Conservation (phyloP, 30 jellyfish, hydroid and myxozoan species). For the Aurelia aurita region DNA sequence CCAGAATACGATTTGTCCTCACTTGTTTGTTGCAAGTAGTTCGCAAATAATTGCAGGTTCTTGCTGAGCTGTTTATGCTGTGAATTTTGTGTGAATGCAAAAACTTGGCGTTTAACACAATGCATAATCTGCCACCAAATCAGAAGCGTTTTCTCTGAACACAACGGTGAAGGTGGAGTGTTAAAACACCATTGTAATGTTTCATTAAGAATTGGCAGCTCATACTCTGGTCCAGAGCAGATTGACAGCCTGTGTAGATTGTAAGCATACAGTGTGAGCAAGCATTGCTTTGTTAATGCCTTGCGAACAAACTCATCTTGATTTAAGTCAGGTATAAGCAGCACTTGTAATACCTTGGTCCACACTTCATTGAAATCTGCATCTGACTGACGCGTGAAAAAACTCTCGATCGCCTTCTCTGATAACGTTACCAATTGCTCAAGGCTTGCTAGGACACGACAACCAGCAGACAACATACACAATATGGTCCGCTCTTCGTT, state of each 20-base stretch:
- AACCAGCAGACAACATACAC: conserved; percentile 70
- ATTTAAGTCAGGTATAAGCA: conserved; percentile 77
- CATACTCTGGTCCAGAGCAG: conserved; percentile 32
- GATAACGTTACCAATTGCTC: conserved; percentile 67
- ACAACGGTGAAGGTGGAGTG: conserved; percentile 37
- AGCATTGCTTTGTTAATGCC: conserved; percentile 68
- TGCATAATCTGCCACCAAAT: conserved; percentile 82
- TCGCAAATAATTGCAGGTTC: conserved; percentile 37
- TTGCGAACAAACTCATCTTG: conserved; percentile 75
- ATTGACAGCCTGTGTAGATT: conserved; percentile 66
- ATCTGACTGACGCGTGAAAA: conserved; percentile 60
- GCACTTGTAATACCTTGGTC: conserved; percentile 43
- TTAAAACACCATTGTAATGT: conserved; percentile 76
- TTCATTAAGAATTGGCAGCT: conserved; percentile 42
- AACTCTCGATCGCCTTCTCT: conserved; percentile 71
- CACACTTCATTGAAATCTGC: conserved; percentile 58
- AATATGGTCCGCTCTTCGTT: conserved; percentile 44
- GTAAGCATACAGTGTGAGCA: conserved; percentile 67
- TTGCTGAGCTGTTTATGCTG: conserved; percentile 37
- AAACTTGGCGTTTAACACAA: conserved; percentile 40
- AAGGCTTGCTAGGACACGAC: conserved; percentile 75
- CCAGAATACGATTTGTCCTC: conserved; percentile 89
- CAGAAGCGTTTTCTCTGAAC: conserved; percentile 67
- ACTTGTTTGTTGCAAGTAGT: conserved; percentile 63
- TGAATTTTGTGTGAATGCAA: conserved; percentile 1